Conservation (phyloP, 1,140 invertebrate species). For the Lutraria rhynchaena region DNA sequence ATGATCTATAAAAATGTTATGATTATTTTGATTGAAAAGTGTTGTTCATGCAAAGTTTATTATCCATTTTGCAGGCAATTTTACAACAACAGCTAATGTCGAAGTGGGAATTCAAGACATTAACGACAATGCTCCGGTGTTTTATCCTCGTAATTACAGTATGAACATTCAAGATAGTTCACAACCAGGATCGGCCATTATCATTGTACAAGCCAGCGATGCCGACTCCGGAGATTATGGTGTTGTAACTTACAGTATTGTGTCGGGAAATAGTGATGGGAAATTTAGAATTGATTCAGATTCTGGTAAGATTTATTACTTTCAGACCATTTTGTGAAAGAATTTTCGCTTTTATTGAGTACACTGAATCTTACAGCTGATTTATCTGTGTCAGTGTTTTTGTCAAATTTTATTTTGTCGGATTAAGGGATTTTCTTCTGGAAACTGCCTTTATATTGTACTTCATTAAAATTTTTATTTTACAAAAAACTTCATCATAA, state of each 20-base stretch:
- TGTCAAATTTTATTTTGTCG: too few relatives aligned
- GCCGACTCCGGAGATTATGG: conserved; percentile 96
- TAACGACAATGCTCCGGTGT: conserved; percentile 95
- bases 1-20: too few relatives aligned
- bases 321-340: too few relatives aligned
- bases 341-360: too few relatives aligned
- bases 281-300: conserved; percentile 38
- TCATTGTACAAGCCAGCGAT: conserved; percentile 92
- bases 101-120: conserved; percentile 93
- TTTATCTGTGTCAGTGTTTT: too few relatives aligned
- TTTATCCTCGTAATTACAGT: conserved; percentile 84
- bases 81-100: conserved; percentile 94
- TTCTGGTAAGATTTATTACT: conserved; percentile 18
- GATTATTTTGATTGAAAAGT: background rate
- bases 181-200: conserved; percentile 88
- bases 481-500: too few relatives aligned
- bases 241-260: conserved; percentile 91
- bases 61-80: conserved; percentile 88
- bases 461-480: too few relatives aligned
- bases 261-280: conserved; percentile 37
- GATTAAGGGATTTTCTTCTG: too few relatives aligned
- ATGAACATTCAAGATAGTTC: conserved; percentile 61
- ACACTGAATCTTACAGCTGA: too few relatives aligned
- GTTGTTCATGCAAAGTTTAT: too few relatives aligned
- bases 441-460: too few relatives aligned